Base-by-base conservation (phyloP, 64 coral and sea anemone genomes). In the Astreopora myriophthalma region DNA sequence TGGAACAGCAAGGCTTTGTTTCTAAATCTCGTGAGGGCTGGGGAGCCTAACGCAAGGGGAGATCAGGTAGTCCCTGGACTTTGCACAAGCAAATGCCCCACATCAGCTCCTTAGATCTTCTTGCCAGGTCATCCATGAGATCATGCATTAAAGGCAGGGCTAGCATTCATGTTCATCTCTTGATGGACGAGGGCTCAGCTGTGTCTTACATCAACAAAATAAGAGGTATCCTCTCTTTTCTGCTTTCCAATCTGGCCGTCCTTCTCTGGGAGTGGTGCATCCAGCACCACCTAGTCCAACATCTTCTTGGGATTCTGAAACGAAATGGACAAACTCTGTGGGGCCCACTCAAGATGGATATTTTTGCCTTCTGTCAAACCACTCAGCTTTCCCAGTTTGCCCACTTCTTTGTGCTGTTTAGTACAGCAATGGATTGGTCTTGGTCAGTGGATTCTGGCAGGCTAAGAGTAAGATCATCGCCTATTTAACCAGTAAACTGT, bases 361-460 rank as follows among this genome's bases (percentile, higher is more conserved):
- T 92, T 6, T 92, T 92, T 85, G 89, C 79, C 16, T 80, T 63
- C 6, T n/a, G 89, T 1, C 79, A 74, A 66, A 75, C 86, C 19
- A 76, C 25, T 58, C 71, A 89, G n/a, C 11, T 89, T 3, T 8
- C 51, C 19, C 86, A 89, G 86, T 89, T 75, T 76, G 86, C 76
- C 38, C 75, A 71, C 32, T 89, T n/a, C n/a, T n/a, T n/a, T n/a
- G n/a, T n/a, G n/a, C n/a, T n/a, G n/a, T n/a, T n/a, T n/a, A n/a
- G n/a, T n/a, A n/a, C n/a, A n/a, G n/a, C n/a, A n/a, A n/a, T n/a
- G 86, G 86, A 89, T 46, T 10, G 40, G 10, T 46, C 40, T 46
- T 46, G 40, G 10, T 46, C 3, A 5, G 40, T 10, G 40, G 40
- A 46, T 10, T 5, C 40, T 5, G 3, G 40, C 40, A 46, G 40